Percentiles rank a stretch among this genome's conserved stretches.
Conservation (phyloP, 2,113 vertebrate genomes). For the Hemiprocne comata region DNA sequence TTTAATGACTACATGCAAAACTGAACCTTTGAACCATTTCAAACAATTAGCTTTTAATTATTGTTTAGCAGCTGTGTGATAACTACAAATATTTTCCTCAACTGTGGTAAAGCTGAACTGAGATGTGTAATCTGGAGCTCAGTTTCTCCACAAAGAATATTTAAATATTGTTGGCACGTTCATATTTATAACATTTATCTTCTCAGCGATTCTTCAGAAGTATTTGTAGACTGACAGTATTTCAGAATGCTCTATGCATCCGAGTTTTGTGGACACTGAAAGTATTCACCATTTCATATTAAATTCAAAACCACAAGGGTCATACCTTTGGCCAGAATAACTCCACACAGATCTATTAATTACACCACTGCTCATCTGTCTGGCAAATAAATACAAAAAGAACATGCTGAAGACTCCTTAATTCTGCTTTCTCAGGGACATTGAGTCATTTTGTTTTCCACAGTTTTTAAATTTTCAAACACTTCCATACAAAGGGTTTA, state of each 20-base stretch:
- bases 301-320: background rate
- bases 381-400: background rate
- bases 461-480: background rate
- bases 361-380: background rate
- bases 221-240: constrained; percentile 17
- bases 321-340: background rate
- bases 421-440: background rate
- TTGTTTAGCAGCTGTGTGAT: background rate
- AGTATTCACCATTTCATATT: background rate
- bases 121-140: background rate
- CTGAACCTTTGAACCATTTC: constrained; percentile 16
- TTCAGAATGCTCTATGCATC: constrained; percentile 1
- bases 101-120: background rate
- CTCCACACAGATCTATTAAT: background rate
- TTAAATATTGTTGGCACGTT: background rate
- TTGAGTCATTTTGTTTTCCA: background rate
- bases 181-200: constrained; percentile 3
- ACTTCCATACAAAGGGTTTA: background rate
- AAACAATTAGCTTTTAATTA: constrained; percentile 48
- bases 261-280: background rate
- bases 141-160: constrained; percentile 22
- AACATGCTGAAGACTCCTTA: background rate
- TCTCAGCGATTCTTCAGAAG: background rate
- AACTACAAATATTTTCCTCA: constrained; percentile 22
- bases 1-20: constrained; percentile 9